Base-by-base conservation (phyloP, 2,797 vertebrate genomes). In the Antennarius maculatus region DNA sequence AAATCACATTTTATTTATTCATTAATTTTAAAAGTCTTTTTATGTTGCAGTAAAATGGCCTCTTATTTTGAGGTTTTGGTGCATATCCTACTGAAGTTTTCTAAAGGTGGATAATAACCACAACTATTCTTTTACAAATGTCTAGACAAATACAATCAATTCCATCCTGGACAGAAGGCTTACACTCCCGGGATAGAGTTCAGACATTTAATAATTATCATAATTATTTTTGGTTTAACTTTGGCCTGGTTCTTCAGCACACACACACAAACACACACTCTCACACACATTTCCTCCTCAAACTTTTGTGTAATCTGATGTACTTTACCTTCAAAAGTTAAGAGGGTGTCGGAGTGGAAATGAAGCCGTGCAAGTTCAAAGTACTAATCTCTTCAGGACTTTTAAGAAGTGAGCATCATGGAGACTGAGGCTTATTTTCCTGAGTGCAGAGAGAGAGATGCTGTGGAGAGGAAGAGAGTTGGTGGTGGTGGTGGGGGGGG, bases 361-460 rank as follows among this genome's bases (percentile, higher is more conserved):
- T 16, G 68, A 74, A 82, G 77, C 69, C 58, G 13, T 52, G 4
- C 13, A 13, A 88, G 83, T 84, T 89, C 66, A 69, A 81, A 83
- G 81, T 63, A 27, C 61, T 90, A 86, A 90, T 90, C 89, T 86
- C 73, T 27, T 74, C 63, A 54, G 81, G 76, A 87, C 74, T 77
- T 85, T 69, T 61, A 75, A 85, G 79, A 59, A 82, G 66, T 69
- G 76, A 88, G 69, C 61, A 66, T 80, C 54, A 16, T 69, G 17
- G 86, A 88, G 84, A 79, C 66, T 53, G 74, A 77, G 75, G 80
- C 81, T 89, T 87, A 85, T 82, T 80, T 86, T 74, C 71, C 76
- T 37, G 66, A 77, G 77, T 27, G 61, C 59, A 50, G 62, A 74
- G 74, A 71, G 65, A 74, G 65, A 71, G 65, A 66, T 63, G 78